Evolutionary conservation across 2,888 invertebrate genomes (phyloP).

Genomic region (Rotaria socialis): DNA sequence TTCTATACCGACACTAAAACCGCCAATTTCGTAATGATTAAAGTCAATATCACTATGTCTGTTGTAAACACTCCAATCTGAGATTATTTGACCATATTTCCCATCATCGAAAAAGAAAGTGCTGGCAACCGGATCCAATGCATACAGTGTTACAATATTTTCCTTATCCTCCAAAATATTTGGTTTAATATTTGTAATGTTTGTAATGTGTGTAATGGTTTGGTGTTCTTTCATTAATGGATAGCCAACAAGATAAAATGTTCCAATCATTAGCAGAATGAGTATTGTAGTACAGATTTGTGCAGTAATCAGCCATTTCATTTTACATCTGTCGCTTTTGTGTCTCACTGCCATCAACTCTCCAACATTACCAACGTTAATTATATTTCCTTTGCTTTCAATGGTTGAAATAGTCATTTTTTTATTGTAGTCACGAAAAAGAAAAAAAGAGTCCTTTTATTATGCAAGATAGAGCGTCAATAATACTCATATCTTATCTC

Average conservation of each 20-base stretch:
- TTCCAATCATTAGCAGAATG: background rate
- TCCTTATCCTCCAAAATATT: background rate
- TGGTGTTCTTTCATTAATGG: too few species aligned
- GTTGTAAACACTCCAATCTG: background rate
- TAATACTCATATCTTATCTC: too few species aligned
- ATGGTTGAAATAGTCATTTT: too few species aligned
- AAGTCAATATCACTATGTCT: background rate
- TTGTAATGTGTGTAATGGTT: too few species aligned
- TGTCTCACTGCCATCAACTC: background rate
- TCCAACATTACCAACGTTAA: background rate
- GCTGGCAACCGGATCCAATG: background rate
- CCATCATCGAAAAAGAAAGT: background rate
- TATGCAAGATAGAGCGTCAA: too few species aligned
- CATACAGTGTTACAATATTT: background rate
- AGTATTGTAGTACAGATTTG: background rate
- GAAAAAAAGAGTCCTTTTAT: too few species aligned
- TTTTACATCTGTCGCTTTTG: background rate
- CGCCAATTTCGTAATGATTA: background rate
- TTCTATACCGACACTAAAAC: background rate
- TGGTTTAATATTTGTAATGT: background rate
- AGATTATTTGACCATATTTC: background rate
- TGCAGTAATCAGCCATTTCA: background rate
- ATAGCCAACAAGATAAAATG: background rate
- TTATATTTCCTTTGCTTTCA: background rate
- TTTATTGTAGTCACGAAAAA: too few species aligned